These are phyloP conservation scores for Caprella mutica DNA, from an alignment of 2,888 invertebrate species.

Conservation along the genomic window DNA sequence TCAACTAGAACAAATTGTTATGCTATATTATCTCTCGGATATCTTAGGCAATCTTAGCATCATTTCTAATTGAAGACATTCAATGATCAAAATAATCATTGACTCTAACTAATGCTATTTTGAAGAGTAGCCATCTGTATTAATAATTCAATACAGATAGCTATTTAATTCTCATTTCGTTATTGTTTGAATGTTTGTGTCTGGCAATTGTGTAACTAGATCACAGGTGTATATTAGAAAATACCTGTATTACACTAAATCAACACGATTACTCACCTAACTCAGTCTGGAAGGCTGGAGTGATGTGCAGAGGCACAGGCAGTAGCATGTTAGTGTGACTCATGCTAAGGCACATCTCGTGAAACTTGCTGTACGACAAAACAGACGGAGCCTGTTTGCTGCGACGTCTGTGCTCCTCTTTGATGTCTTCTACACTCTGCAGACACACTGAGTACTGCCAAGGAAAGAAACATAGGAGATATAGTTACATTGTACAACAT, in stretches of 20 bases:
- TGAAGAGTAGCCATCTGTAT: too few relatives aligned
- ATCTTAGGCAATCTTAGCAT: background rate
- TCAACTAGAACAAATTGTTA: conserved; percentile 52
- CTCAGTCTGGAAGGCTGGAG: conserved; percentile 89
- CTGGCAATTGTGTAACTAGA: too few relatives aligned
- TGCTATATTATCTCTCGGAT: background rate
- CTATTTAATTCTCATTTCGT: too few relatives aligned
- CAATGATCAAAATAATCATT: background rate
- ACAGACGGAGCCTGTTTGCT: conserved; percentile 24
- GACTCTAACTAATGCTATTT: too few relatives aligned
- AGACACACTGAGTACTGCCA: conserved; percentile 71
- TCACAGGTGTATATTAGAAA: too few relatives aligned
- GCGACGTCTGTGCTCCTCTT: conserved; percentile 16
- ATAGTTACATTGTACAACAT: too few relatives aligned
- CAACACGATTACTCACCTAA: conserved; percentile 54
- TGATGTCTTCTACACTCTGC: conserved; percentile 70
- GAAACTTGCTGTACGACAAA: conserved; percentile 73
- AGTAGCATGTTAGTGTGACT: conserved; percentile 64
- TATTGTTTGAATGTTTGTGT: too few relatives aligned
- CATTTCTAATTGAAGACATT: background rate
- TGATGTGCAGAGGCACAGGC: conserved; percentile 86
- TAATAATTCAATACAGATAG: too few relatives aligned
- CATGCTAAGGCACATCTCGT: conserved; percentile 82
- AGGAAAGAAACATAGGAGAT: conserved; percentile 10
- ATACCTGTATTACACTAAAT: too few relatives aligned